Conservation (phyloP, 2,797 vertebrate genomes). For the Myripristis jacobus region DNA sequence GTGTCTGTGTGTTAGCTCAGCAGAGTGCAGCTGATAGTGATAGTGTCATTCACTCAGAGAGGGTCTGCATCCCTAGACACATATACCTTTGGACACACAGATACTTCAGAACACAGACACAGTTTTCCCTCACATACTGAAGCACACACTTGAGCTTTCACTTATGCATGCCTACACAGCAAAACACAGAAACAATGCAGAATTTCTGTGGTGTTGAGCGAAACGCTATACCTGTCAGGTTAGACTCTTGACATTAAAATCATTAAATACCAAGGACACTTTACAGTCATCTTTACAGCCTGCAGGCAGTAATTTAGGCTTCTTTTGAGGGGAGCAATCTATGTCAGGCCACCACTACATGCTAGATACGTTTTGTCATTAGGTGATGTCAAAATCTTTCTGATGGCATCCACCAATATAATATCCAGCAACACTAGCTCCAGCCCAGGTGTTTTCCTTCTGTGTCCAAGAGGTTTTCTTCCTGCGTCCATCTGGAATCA, state of each 20-base stretch:
- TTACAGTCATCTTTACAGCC: neutral
- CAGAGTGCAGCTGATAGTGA: constrained; percentile 25
- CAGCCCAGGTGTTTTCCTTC: neutral
- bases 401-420: neutral
- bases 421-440: neutral
- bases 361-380: neutral
- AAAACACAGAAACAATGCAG: neutral
- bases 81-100: neutral
- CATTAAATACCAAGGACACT: neutral
- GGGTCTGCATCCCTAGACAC: constrained; percentile 13
- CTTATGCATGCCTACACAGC: neutral
- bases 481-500: neutral
- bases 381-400: neutral
- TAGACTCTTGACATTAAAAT: neutral
- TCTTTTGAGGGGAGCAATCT: neutral
- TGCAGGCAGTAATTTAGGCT: neutral
- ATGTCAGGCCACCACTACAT: neutral
- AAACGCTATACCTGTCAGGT: neutral
- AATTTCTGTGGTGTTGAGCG: neutral
- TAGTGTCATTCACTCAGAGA: constrained; percentile 1
- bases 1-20: constrained; percentile 27
- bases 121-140: neutral
- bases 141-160: neutral
- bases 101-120: neutral
- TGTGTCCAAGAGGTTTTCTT: neutral